phyloP scores from a whole-genome alignment of 2,113 vertebrate genomes.

The Halichoeres trimaculatus region DNA sequence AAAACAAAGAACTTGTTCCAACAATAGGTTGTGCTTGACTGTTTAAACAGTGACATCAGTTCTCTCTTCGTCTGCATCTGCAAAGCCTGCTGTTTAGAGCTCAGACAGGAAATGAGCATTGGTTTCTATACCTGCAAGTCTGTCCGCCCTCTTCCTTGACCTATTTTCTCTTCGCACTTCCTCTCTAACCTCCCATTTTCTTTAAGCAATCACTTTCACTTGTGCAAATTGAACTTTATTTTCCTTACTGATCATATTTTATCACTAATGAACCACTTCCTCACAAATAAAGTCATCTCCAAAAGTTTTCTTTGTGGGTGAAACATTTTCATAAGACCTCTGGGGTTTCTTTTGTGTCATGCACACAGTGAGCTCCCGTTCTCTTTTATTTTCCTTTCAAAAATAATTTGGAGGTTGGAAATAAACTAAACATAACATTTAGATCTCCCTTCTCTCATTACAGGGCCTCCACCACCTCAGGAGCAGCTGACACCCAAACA shows the following conservation, averaged over 20 bases:
- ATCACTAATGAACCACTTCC: conserved; percentile 17
- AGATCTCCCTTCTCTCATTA: conserved; percentile 54
- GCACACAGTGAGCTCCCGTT: conserved; percentile 4
- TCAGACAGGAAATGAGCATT: background rate
- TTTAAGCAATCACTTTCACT: conserved; percentile 11
- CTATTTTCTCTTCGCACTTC: background rate
- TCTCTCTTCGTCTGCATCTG: conserved; percentile 28
- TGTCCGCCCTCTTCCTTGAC: background rate
- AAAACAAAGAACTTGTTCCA: conserved; percentile 16
- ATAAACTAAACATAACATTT: conserved; percentile 48
- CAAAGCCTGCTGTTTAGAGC: conserved; percentile 5
- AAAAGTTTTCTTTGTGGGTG: conserved; percentile 40
- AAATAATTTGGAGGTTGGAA: conserved; percentile 46
- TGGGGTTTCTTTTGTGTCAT: conserved; percentile 21
- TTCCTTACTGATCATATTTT: conserved; percentile 31
- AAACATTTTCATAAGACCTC: conserved; percentile 33
- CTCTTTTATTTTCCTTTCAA: conserved; percentile 36
- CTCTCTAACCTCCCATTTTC: background rate
- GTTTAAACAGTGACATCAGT: conserved; percentile 60
- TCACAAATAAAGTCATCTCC: background rate
- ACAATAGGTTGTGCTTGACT: conserved; percentile 55
- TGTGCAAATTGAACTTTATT: background rate
- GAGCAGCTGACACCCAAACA: conserved; percentile 56
- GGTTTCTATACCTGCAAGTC: background rate
- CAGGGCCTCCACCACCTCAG: conserved; percentile 39